A percentile compares a stretch with the other conserved stretches of the same genome.
phyloP scores from a whole-genome alignment of 2,888 invertebrate genomes.

The Ecdyonurus torrentis region DNA sequence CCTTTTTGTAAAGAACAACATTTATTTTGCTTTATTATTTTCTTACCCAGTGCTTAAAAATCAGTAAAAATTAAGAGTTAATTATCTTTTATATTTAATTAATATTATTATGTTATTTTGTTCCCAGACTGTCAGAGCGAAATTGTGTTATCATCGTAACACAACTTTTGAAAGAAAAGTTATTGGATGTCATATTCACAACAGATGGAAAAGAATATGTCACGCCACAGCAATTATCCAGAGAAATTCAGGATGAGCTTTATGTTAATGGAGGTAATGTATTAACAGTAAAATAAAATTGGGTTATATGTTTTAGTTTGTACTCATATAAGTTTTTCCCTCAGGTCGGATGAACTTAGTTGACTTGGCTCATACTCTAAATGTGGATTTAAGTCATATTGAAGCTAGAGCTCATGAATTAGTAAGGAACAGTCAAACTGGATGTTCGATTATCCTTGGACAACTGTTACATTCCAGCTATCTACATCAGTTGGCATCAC shows the following conservation, averaged over 20 bases:
- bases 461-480: constrained; percentile 80
- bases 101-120: too few relatives aligned
- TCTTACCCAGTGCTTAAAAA: neutral
- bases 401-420: constrained; percentile 51
- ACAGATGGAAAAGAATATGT: constrained; percentile 95
- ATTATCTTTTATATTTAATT: neutral
- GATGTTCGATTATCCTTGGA: constrained; percentile 64
- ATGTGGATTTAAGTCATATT: constrained; percentile 73
- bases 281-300: constrained; percentile 1
- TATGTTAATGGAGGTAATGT: constrained; percentile 49
- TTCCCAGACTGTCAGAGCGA: constrained; percentile 75
- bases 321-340: neutral
- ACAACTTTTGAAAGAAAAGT: constrained; percentile 62
- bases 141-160: constrained; percentile 94
- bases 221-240: constrained; percentile 74
- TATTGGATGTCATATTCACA: constrained; percentile 84
- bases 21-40: neutral
- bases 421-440: constrained; percentile 43
- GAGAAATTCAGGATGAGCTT: constrained; percentile 84
- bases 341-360: constrained; percentile 72
- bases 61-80: neutral
- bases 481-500: constrained; percentile 62
- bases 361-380: constrained; percentile 71
- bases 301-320: neutral
- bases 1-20: too few relatives aligned